phyloP scores from a whole-genome alignment of 1,140 invertebrate genomes.

The Heliconius himera region DNA sequence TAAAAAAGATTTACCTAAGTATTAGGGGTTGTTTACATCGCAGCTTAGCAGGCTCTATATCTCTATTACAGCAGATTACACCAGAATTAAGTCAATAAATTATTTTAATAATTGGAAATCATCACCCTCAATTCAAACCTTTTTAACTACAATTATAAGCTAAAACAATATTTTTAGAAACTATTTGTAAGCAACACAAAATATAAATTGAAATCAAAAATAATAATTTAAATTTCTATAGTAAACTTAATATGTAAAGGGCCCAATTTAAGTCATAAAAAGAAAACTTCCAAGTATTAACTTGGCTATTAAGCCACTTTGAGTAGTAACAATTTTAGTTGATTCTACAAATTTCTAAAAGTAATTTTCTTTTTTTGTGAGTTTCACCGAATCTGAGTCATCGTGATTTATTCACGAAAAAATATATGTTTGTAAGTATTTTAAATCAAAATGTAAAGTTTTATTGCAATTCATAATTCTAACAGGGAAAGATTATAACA shows the following conservation, averaged over 20 bases:
- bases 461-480: neutral
- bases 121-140: neutral
- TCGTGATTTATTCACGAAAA: constrained; percentile 22
- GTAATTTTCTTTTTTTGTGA: constrained; percentile 18
- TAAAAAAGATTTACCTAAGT: too few relatives aligned
- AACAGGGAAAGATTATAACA: neutral
- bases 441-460: neutral
- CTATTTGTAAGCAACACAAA: too few relatives aligned
- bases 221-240: too few relatives aligned
- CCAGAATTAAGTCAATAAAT: neutral
- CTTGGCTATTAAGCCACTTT: too few relatives aligned
- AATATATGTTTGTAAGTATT: neutral
- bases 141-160: neutral
- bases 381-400: constrained; percentile 21
- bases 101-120: neutral
- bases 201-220: too few relatives aligned
- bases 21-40: too few relatives aligned
- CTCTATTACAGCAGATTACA: neutral
- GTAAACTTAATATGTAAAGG: neutral
- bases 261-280: neutral
- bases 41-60: neutral
- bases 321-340: neutral
- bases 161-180: too few relatives aligned
- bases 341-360: neutral
- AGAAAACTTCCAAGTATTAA: constrained; percentile 1